A percentile compares a stretch with the other conserved stretches of the same genome.
phyloP scores from a whole-genome alignment of 2,888 invertebrate genomes.

The Meloe dianella region DNA sequence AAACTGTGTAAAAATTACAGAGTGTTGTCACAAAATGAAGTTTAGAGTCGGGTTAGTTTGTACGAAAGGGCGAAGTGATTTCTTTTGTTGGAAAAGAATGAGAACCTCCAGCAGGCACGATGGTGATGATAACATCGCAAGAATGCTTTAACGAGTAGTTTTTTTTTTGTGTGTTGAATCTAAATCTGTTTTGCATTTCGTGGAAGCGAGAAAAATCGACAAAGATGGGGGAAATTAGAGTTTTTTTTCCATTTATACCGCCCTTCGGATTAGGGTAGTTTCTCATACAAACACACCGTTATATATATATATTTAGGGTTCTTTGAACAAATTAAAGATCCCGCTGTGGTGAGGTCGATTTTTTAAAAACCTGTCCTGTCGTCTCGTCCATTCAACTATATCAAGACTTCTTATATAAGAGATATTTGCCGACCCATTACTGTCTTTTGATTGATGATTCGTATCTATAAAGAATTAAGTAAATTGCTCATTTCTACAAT shows the following conservation, averaged over 20 bases:
- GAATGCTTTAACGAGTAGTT: background rate
- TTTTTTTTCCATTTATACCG: background rate
- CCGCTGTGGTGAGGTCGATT: background rate
- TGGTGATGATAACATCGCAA: constrained; percentile 6
- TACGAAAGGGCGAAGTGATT: background rate
- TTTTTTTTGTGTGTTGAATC: background rate
- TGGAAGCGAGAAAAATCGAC: background rate
- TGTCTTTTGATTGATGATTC: constrained; percentile 41
- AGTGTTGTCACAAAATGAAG: background rate
- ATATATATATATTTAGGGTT: background rate
- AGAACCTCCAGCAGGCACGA: constrained; percentile 2
- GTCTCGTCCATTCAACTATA: constrained; percentile 12
- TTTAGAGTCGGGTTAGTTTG: background rate
- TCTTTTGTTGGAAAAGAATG: constrained; percentile 3
- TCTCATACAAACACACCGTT: background rate
- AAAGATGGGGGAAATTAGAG: no score
- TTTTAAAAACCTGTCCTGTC: constrained; percentile 10
- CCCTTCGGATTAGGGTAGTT: background rate
- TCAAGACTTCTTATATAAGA: constrained; percentile 39
- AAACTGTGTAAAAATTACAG: no score
- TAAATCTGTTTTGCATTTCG: background rate
- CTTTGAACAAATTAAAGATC: constrained; percentile 9
- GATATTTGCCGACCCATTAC: constrained; percentile 41
- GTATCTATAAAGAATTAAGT: constrained; percentile 35
- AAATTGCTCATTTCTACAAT: constrained; percentile 36